Evolutionary conservation across 2,113 vertebrate species (phyloP).

Genomic region (Conger conger): DNA sequence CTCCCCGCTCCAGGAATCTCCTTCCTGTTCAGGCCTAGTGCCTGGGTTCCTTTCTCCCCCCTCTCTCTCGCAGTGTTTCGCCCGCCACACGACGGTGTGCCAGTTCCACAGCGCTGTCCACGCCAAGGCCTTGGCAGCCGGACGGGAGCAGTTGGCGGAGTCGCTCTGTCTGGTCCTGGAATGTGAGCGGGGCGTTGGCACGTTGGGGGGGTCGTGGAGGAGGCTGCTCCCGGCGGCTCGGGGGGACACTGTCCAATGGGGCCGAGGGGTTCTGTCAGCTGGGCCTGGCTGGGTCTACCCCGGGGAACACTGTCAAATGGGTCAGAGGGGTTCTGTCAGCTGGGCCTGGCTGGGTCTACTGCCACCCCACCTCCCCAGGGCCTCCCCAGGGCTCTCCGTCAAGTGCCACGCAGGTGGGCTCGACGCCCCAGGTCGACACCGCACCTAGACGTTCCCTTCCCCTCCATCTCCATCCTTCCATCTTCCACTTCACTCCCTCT

Average conservation of each 20-base stretch:
- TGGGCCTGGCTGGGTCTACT: not conserved
- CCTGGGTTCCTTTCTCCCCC: too few relatives aligned
- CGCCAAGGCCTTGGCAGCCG: constrained; percentile 61
- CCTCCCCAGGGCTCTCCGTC: too few relatives aligned
- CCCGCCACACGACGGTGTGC: constrained; percentile 41
- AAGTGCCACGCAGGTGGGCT: too few relatives aligned
- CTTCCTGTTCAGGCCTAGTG: too few relatives aligned
- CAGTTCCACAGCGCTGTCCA: constrained; percentile 48
- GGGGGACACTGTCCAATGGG: constrained; percentile 3
- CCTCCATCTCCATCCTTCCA: constrained; percentile 36
- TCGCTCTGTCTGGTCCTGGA: constrained; percentile 47
- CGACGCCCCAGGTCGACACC: too few relatives aligned
- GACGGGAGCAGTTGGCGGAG: constrained; percentile 52
- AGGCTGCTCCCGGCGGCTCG: constrained; percentile 35
- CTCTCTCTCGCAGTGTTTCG: constrained; percentile 33
- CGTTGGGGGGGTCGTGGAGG: constrained; percentile 31
- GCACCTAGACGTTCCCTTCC: constrained; percentile 30
- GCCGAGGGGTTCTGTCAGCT: not conserved
- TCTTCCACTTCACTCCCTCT: constrained; percentile 43
- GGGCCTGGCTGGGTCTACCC: not conserved
- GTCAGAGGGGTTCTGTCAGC: not conserved
- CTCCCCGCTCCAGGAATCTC: too few relatives aligned
- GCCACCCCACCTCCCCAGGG: too few relatives aligned
- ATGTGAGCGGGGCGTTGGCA: constrained; percentile 62
- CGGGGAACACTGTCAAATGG: not conserved